A percentile compares a stretch with the other conserved stretches of the same genome.
Evolutionary conservation across 2,113 vertebrate species (phyloP).

Genomic region (Engraulis encrasicolus): DNA sequence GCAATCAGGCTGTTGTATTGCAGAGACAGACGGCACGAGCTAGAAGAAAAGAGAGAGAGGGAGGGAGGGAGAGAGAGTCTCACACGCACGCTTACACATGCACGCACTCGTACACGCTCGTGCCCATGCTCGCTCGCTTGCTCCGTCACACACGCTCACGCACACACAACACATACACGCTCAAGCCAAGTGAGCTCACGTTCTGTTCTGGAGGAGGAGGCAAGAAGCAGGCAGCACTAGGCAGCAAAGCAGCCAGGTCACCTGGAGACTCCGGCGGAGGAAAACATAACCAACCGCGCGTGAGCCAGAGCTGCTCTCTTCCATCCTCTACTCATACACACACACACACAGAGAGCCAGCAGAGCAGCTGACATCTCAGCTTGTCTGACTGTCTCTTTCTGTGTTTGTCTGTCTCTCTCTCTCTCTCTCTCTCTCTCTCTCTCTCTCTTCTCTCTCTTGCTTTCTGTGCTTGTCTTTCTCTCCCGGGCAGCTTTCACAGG

Average conservation of each 20-base stretch:
- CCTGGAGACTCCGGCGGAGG: constrained; percentile 42
- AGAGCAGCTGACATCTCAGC: too few relatives aligned
- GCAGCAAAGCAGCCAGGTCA: not conserved
- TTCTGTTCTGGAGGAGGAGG: not conserved
- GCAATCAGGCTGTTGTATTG: constrained; percentile 58
- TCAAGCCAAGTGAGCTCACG: too few relatives aligned
- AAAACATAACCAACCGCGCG: too few relatives aligned
- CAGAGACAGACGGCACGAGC: constrained; percentile 59
- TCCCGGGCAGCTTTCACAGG: not conserved
- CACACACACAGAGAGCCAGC: not conserved
- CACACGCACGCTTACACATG: constrained; percentile 30
- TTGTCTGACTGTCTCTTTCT: too few relatives aligned
- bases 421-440: too few relatives aligned
- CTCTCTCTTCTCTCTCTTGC: too few relatives aligned
- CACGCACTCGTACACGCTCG: constrained; percentile 19
- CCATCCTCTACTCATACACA: too few relatives aligned
- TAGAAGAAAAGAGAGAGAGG: constrained; percentile 37
- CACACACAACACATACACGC: too few relatives aligned
- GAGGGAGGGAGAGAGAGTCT: not conserved
- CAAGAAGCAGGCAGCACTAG: constrained; percentile 10
- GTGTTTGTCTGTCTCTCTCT: too few relatives aligned
- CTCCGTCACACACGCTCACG: constrained; percentile 29
- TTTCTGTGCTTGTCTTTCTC: too few relatives aligned
- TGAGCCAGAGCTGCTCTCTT: not conserved
- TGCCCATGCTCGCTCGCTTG: constrained; percentile 16